Evolutionary conservation across 2,888 invertebrate genomes (phyloP), one percentile per base, ranked within the genome.

Genomic region (Phortica okadai): DNA sequence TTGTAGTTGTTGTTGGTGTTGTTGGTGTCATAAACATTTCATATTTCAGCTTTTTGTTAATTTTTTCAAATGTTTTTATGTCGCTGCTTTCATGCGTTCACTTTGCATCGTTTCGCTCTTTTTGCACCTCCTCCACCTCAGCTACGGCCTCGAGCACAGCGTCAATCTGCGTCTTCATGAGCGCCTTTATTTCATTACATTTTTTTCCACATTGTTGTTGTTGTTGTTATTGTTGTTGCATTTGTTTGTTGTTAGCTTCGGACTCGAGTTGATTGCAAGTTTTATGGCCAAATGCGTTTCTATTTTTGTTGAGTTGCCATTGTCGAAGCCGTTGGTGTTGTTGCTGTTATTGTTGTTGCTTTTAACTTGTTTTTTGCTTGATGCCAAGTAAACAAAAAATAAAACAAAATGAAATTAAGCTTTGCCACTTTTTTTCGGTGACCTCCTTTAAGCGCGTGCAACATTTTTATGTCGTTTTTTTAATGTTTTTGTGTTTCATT

Each of bases 11-110:
- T 42, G 16, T 25, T 72, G 14, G 62, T 59, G 42, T 25, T 21
- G n/a, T 73, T 70, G 54, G 66, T 75, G 54, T 74, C 50, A 74
- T 56, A 70, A 70, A 70, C 70, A 70, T 67, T 67, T 67, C 44
- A 67, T 67, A 67, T 67, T 67, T 67, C 44, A 50, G 45, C 25
- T 69, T 50, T 69, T 45, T 44, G 14, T 45, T 45, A 11, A 10
- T 70, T 72, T 54, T 54, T 54, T 70, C 6, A 21, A 33, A 25
- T 44, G 4, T 70, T n/a, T 45, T 73, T 7, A 16, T 41, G 58
- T 59, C 59, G 59, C 21, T 73, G 69, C 50, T 50, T 73, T 67
- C 54, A 50, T 56, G 74, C 74, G 42, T 74, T 74, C 56, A 67
- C 74, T 67, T 74, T 64, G 16, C 42, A 21, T 16, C 59, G 7